phyloP scores from a whole-genome alignment of 1,140 invertebrate genomes.

The Helicoverpa zea region DNA sequence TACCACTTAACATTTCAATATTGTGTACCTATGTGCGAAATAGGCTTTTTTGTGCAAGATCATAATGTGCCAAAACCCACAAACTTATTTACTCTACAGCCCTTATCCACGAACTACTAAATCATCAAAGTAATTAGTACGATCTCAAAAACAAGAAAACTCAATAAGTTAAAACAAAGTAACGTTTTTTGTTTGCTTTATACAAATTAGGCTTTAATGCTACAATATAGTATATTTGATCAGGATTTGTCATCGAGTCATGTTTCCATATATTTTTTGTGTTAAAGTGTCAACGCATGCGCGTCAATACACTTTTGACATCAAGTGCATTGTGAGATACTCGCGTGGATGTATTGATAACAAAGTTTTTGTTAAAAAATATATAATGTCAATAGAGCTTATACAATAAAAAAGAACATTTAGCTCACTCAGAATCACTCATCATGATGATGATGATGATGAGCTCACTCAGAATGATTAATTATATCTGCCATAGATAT shows the following conservation, averaged over 20 bases:
- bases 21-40: too few relatives aligned
- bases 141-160: not conserved
- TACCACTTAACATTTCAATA: too few relatives aligned
- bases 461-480: too few relatives aligned
- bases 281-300: not conserved
- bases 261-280: not conserved
- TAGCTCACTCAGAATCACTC: too few relatives aligned
- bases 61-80: not conserved
- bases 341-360: not conserved
- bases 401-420: too few relatives aligned
- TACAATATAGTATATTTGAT: not conserved
- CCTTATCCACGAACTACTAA: too few relatives aligned
- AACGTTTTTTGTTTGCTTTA: not conserved
- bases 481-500: too few relatives aligned
- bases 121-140: too few relatives aligned
- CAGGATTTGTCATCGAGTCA: conserved; percentile 3
- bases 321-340: not conserved
- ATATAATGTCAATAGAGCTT: too few relatives aligned
- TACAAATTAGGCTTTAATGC: conserved; percentile 14
- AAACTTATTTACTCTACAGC: not conserved
- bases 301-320: conserved; percentile 27
- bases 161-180: not conserved
- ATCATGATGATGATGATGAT: too few relatives aligned
- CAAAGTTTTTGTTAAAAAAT: not conserved
- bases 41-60: not conserved